Evolutionary conservation across 2,797 vertebrate species (phyloP).

Genomic region (Gallinago stenura): DNA sequence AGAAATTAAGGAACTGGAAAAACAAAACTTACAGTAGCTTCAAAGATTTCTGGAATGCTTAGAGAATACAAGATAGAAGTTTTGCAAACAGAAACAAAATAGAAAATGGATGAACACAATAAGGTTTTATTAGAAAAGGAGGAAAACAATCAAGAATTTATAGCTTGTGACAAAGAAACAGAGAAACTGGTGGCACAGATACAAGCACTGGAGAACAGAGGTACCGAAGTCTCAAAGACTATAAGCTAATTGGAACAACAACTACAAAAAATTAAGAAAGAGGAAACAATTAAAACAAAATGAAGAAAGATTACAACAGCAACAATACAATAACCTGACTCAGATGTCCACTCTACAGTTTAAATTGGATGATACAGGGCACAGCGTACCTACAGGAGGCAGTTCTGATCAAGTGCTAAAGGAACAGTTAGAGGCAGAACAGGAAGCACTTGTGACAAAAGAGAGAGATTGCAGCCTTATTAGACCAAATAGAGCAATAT

Average conservation of each 20-base stretch:
- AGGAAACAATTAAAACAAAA: conserved; percentile 82
- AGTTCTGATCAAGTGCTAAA: conserved; percentile 73
- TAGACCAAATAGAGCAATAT: conserved; percentile 77
- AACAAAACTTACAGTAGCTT: conserved; percentile 69
- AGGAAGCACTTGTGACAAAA: conserved; percentile 78
- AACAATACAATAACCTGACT: conserved; percentile 83
- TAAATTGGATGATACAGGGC: conserved; percentile 83
- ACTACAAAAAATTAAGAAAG: conserved; percentile 79
- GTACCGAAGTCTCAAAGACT: conserved; percentile 62
- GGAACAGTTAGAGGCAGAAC: conserved; percentile 77
- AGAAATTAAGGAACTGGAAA: conserved; percentile 86
- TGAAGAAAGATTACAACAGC: conserved; percentile 84
- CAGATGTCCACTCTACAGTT: conserved; percentile 86
- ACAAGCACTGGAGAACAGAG: conserved; percentile 81
- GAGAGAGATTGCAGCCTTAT: conserved; percentile 80
- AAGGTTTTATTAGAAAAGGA: conserved; percentile 82
- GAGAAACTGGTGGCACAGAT: conserved; percentile 79
- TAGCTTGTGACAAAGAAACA: conserved; percentile 83
- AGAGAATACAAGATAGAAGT: conserved; percentile 81
- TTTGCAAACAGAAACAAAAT: conserved; percentile 84
- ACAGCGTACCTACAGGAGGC: conserved; percentile 72
- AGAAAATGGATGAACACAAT: conserved; percentile 82
- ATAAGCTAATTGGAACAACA: conserved; percentile 82
- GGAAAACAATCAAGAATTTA: conserved; percentile 80
- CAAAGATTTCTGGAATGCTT: conserved; percentile 23